A percentile compares a stretch with the other conserved stretches of the same genome.
Conservation (phyloP, 2,113 vertebrate genomes). For the Aphelocoma coerulescens region DNA sequence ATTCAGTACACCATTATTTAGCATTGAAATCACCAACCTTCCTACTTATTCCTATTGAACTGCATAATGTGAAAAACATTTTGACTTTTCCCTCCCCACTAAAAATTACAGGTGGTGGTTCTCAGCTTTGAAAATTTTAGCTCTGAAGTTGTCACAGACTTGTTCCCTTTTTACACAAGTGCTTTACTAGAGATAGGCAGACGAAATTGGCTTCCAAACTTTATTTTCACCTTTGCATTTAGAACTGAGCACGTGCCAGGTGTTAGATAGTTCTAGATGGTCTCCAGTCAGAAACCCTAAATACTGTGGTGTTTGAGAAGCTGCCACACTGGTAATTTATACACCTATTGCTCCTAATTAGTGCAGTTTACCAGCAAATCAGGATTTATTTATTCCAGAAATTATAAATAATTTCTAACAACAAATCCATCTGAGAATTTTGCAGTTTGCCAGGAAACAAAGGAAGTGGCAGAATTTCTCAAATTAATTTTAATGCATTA, state of each 20-base stretch:
- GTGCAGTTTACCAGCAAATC: background rate
- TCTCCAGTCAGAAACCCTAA: background rate
- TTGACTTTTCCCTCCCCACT: background rate
- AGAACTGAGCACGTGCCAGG: background rate
- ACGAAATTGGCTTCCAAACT: background rate
- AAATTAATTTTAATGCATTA: background rate
- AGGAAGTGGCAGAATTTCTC: background rate
- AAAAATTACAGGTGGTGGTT: background rate
- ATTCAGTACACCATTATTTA: background rate
- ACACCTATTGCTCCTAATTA: background rate
- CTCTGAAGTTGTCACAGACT: background rate
- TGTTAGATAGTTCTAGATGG: background rate
- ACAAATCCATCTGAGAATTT: background rate
- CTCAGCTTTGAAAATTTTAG: background rate
- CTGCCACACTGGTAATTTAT: background rate
- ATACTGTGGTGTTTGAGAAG: background rate
- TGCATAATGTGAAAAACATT: background rate
- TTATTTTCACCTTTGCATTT: background rate
- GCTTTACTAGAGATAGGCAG: background rate
- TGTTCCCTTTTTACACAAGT: background rate
- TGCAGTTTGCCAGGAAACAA: background rate
- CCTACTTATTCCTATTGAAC: background rate
- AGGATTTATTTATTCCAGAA: background rate
- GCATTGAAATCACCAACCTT: background rate
- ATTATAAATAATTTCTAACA: background rate